Evolutionary conservation across 2,888 invertebrate species (phyloP).

Genomic region (Trachelus troglodyta): DNA sequence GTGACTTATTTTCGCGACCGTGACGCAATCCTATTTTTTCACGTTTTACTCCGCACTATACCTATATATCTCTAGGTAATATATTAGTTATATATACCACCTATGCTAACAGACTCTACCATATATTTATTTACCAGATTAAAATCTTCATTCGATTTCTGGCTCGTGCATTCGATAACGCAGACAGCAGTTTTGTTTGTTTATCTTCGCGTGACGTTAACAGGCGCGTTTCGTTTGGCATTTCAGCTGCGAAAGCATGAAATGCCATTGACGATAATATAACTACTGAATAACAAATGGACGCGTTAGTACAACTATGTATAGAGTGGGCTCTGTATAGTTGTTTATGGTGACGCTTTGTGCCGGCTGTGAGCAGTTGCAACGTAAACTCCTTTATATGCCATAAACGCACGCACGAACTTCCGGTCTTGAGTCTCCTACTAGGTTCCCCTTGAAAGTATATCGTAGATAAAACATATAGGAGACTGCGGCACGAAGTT

Average conservation of each 20-base stretch:
- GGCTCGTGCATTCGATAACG: not conserved
- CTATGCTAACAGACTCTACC: not conserved
- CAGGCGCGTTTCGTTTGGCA: not conserved
- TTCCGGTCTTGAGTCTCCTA: not conserved
- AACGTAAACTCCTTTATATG: not conserved
- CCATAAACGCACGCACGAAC: not conserved
- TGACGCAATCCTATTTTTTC: not conserved
- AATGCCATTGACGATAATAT: not conserved
- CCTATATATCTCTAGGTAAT: not conserved
- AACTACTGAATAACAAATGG: not conserved
- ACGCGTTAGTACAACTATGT: not conserved
- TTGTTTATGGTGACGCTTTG: not conserved
- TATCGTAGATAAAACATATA: not conserved
- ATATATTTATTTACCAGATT: not conserved
- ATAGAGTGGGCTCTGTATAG: not conserved
- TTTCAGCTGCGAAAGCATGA: not conserved
- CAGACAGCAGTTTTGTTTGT: not conserved
- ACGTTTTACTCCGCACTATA: too few species aligned
- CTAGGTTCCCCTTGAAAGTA: not conserved
- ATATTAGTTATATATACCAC: too few species aligned
- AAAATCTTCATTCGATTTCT: not conserved
- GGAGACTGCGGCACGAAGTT: not conserved
- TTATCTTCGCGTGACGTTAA: not conserved
- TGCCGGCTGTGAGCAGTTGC: not conserved
- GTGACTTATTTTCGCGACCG: not conserved